A percentile compares a stretch with the other conserved stretches of the same genome.
Conservation (phyloP, 2,797 vertebrate species). For the Lindbergichthys nudifrons region DNA sequence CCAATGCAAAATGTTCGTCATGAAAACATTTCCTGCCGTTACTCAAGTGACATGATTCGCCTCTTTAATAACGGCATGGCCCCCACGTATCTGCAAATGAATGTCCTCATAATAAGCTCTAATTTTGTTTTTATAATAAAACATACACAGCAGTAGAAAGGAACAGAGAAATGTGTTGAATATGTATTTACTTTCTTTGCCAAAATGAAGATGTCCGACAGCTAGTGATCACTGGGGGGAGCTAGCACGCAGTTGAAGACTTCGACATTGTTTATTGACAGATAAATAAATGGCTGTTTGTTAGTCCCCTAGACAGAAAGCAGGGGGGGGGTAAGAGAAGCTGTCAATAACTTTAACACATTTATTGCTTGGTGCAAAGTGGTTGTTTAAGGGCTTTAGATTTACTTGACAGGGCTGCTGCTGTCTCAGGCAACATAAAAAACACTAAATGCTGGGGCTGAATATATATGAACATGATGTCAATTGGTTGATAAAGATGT, state of each 20-base stretch:
- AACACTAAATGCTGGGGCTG: slow-evolving; percentile 2
- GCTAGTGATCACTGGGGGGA: slow-evolving; percentile 77
- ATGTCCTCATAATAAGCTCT: slow-evolving; percentile 8
- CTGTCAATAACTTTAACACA: slow-evolving; percentile 13
- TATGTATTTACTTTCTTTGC: slow-evolving; percentile 26
- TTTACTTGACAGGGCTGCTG: slow-evolving; percentile 42
- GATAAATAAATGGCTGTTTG: slow-evolving; percentile 43
- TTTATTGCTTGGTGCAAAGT: slow-evolving; percentile 23
- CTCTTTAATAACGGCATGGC: not conserved
- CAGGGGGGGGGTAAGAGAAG: not conserved
- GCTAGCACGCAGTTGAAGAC: slow-evolving; percentile 71
- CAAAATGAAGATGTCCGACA: slow-evolving; percentile 51
- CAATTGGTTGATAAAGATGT: slow-evolving; percentile 36
- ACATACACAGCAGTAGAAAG: not conserved
- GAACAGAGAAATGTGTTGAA: slow-evolving; percentile 3
- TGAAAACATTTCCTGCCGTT: slow-evolving; percentile 3
- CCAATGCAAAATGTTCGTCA: slow-evolving; percentile 1
- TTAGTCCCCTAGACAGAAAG: slow-evolving; percentile 1
- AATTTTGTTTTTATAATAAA: slow-evolving; percentile 17
- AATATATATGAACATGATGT: slow-evolving; percentile 38
- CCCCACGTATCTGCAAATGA: not conserved
- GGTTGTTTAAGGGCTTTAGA: slow-evolving; percentile 26
- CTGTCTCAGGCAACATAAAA: slow-evolving; percentile 23
- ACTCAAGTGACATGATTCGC: not conserved
- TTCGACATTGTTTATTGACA: slow-evolving; percentile 33